phyloP scores from a whole-genome alignment of 2,113 vertebrate species.

The Trochalopteron elliotii region DNA sequence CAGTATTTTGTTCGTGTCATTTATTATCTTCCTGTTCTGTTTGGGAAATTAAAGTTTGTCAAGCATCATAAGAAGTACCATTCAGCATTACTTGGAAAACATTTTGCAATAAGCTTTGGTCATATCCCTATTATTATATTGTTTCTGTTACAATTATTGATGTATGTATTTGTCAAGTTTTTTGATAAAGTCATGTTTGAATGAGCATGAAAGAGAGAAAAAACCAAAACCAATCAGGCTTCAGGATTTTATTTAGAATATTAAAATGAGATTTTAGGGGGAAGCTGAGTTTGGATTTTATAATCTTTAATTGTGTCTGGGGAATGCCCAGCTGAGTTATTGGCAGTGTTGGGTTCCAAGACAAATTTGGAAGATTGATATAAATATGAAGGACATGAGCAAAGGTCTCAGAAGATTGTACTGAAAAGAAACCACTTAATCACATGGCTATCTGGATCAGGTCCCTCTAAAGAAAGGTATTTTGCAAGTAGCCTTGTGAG shows the following conservation, averaged over 20 bases:
- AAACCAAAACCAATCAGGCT: background rate
- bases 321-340: background rate
- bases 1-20: background rate
- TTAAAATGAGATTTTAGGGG: background rate
- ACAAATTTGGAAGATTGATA: background rate
- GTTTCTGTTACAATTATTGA: background rate
- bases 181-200: background rate
- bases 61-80: background rate
- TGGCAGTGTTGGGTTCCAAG: background rate
- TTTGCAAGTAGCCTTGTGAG: background rate
- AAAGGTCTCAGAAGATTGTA: background rate
- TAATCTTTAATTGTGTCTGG: background rate
- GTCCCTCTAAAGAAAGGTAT: background rate
- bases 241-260: background rate
- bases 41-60: background rate
- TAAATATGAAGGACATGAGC: background rate
- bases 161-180: background rate
- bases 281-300: background rate
- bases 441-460: background rate
- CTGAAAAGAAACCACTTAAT: background rate
- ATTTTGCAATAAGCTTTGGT: background rate
- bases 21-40: background rate
- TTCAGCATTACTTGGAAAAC: background rate
- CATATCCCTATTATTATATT: background rate
- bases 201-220: background rate